These are phyloP conservation scores for Meloidogyne floridensis DNA, from an alignment of 1,140 invertebrate genomes.

Conservation along the genomic window DNA sequence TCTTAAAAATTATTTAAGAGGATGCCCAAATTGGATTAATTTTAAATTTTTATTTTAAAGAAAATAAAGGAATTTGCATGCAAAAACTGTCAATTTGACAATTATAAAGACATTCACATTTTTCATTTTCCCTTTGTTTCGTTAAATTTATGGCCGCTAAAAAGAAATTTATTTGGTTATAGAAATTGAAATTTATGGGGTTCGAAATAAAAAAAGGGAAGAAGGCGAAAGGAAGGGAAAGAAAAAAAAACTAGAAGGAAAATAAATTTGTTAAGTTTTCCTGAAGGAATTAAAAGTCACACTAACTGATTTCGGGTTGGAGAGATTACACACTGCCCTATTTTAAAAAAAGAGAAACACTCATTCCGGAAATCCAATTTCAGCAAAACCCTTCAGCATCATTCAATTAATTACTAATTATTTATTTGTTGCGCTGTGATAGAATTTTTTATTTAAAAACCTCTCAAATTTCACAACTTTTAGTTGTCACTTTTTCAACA, in stretches of 20 bases:
- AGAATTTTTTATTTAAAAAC: not conserved
- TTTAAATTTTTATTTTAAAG: not conserved
- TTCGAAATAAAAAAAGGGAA: not conserved
- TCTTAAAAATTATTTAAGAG: too few species aligned
- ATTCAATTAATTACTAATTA: not conserved
- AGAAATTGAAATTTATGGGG: not conserved
- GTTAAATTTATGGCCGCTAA: slow-evolving; percentile 9
- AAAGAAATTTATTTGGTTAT: not conserved
- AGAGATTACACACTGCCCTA: too few species aligned
- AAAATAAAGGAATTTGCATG: not conserved
- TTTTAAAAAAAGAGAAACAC: too few species aligned
- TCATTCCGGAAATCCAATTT: too few species aligned
- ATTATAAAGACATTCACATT: not conserved
- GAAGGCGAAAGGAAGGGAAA: not conserved
- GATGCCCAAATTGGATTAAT: too few species aligned
- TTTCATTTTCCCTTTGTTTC: slow-evolving; percentile 7
- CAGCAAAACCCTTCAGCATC: too few species aligned
- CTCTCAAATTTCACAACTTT: not conserved
- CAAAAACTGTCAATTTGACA: not conserved
- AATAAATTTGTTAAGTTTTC: too few species aligned
- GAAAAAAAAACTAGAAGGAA: too few species aligned
- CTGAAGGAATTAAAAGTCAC: too few species aligned
- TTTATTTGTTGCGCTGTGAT: not conserved
- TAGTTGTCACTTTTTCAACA: not conserved
- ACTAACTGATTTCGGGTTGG: too few species aligned